Percentiles rank a stretch among this genome's conserved stretches.
These are phyloP conservation scores for Isichthys henryi DNA, from an alignment of 2,113 vertebrate genomes.

Conservation along the genomic window DNA sequence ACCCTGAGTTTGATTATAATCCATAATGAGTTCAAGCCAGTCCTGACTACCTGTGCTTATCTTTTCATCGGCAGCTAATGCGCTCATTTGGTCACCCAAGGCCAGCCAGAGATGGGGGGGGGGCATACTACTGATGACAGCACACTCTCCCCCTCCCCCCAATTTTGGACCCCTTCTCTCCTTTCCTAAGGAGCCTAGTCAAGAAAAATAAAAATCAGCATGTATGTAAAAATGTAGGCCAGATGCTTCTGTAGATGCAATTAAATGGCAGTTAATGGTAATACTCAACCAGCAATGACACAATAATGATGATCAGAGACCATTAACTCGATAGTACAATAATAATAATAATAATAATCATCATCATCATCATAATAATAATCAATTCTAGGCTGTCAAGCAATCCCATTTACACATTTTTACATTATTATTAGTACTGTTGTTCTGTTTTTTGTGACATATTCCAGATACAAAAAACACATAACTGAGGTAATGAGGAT, in stretches of 20 bases:
- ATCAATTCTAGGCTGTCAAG: neutral
- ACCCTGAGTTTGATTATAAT: constrained; percentile 6
- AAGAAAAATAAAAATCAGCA: neutral
- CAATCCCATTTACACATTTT: neutral
- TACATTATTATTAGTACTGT: constrained; percentile 18
- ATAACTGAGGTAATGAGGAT: constrained; percentile 51
- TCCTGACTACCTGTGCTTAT: neutral
- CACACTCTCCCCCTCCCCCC: no score
- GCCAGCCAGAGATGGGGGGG: constrained; percentile 26
- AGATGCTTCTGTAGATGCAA: constrained; percentile 19
- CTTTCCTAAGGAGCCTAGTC: neutral
- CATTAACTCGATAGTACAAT: constrained; percentile 10
- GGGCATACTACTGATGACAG: neutral
- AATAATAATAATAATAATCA: constrained; percentile 19
- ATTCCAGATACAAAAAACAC: constrained; percentile 25
- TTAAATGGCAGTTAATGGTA: constrained; percentile 16
- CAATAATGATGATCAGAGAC: constrained; percentile 1
- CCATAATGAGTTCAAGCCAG: neutral
- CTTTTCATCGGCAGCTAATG: neutral
- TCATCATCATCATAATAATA: constrained; percentile 2
- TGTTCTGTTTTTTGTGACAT: constrained; percentile 19
- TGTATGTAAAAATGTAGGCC: neutral
- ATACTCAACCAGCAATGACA: constrained; percentile 17
- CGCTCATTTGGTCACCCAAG: neutral
- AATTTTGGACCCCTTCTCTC: neutral